These are phyloP conservation scores for Hemicrepidius hirtus DNA, from an alignment of 2,888 invertebrate species.

Conservation along the genomic window DNA sequence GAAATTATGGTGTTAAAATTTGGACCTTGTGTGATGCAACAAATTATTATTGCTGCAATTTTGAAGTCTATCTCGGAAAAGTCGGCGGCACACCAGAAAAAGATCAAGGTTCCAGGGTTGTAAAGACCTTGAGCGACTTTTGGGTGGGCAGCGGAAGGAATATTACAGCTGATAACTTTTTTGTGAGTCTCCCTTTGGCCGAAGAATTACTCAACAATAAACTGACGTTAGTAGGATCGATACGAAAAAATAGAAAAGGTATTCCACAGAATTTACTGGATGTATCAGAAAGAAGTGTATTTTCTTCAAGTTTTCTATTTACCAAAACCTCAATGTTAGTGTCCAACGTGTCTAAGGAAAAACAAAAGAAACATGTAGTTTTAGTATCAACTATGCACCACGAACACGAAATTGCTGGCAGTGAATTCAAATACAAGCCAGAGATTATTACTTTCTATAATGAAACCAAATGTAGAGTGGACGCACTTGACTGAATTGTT, in stretches of 20 bases:
- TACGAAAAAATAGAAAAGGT: conserved; percentile 10
- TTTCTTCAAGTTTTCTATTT: background rate
- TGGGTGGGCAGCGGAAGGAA: background rate
- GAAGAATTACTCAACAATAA: background rate
- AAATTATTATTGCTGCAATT: conserved; percentile 1
- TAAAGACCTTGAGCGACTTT: background rate
- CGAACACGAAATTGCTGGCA: conserved; percentile 4
- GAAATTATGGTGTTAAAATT: conserved; percentile 8
- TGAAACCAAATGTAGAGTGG: conserved; percentile 12
- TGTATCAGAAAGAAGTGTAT: background rate
- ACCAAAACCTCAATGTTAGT: conserved; percentile 1
- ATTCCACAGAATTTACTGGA: background rate
- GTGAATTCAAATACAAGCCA: background rate
- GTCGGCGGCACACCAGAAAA: background rate
- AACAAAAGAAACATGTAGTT: no score
- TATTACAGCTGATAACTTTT: background rate
- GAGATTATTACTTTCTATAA: conserved; percentile 7
- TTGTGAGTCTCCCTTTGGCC: background rate
- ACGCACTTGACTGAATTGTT: background rate
- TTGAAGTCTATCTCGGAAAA: conserved; percentile 7
- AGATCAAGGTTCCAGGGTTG: background rate
- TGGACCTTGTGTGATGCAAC: background rate
- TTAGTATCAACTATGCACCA: background rate
- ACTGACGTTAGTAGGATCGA: background rate
- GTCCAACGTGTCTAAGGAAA: background rate